Conservation (phyloP, 2,797 vertebrate genomes). For the Trachops cirrhosus region DNA sequence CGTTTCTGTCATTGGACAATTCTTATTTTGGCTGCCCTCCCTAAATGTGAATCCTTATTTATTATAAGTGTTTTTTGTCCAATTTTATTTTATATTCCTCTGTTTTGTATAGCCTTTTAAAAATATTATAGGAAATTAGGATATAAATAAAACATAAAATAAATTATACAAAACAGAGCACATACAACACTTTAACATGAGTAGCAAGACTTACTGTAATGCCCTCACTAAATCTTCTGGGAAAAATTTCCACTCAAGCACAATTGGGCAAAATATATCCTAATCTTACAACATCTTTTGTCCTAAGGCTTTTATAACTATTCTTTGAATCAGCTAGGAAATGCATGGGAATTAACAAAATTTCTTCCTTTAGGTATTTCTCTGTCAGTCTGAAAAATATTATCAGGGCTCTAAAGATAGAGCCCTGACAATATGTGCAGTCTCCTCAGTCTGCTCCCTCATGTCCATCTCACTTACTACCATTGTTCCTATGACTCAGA, state of each 20-base stretch:
- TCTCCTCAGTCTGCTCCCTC: neutral
- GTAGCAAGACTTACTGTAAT: neutral
- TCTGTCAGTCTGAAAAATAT: neutral
- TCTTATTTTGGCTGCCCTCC: neutral
- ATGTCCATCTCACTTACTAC: neutral
- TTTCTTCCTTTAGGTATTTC: neutral
- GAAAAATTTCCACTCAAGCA: neutral
- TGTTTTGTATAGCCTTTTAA: neutral
- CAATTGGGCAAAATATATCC: neutral
- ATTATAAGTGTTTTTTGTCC: neutral
- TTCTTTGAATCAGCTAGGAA: neutral
- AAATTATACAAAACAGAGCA: slow-evolving; percentile 8
- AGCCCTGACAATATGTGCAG: neutral
- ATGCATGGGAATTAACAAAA: neutral
- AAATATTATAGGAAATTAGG: slow-evolving; percentile 23
- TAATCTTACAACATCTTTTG: neutral
- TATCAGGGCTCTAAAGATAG: too few species aligned
- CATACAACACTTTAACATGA: neutral
- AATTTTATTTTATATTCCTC: slow-evolving; percentile 7
- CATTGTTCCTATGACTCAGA: neutral
- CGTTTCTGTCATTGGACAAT: neutral
- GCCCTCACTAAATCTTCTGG: neutral
- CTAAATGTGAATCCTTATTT: neutral
- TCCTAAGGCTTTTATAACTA: neutral
- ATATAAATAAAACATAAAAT: slow-evolving; percentile 43